Evolutionary conservation across 2,888 invertebrate species (phyloP), one percentile per base, ranked within the genome.

Genomic region (Microchrysa polita): DNA sequence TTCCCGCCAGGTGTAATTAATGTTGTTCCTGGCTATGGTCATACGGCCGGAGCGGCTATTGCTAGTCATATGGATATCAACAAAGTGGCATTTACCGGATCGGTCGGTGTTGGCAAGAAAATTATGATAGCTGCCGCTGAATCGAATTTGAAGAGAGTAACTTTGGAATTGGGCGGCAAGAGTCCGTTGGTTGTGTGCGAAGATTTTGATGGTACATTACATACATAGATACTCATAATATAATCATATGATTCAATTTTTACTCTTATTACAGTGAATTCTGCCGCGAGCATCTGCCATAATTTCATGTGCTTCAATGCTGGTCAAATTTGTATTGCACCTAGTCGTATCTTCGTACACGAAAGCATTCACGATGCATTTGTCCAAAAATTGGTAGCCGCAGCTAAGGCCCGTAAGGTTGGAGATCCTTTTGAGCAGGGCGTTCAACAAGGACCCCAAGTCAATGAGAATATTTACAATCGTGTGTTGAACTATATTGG

Each of bases 161-260:
- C 92, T 4, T 85, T 97, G 73, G 96, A 96, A 82, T 86, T 96
- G 53, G 96, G 96, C 52, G 96, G 96, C 74, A 96, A 96, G 83
- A 94, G 93, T 81, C 95, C 96, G 0, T 85, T 95, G 18, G 92
- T 96, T 18, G 87, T 96, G 12, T 94, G 93, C 80, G 90, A 92
- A 76, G 95, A 95, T 85, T 92, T 89, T 60, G 89, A 94, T 82
- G 85, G 94, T 93, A 86, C 86, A 87, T 82, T 75, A 81, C 1
- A n/a, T n/a, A n/a, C n/a, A n/a, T n/a, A n/a, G n/a, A n/a, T n/a
- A n/a, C n/a, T n/a, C n/a, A n/a, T n/a, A 44, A 10, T 10, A 44
- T 44, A 10, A 7, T 44, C 44, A 12, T 44, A 16, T 10, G 52
- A 20, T n/a, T 16, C 7, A 16, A n/a, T n/a, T 7, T 7, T n/a